Evolutionary conservation across 2,797 vertebrate genomes (phyloP).

Genomic region (Epinephelus malabaricus): DNA sequence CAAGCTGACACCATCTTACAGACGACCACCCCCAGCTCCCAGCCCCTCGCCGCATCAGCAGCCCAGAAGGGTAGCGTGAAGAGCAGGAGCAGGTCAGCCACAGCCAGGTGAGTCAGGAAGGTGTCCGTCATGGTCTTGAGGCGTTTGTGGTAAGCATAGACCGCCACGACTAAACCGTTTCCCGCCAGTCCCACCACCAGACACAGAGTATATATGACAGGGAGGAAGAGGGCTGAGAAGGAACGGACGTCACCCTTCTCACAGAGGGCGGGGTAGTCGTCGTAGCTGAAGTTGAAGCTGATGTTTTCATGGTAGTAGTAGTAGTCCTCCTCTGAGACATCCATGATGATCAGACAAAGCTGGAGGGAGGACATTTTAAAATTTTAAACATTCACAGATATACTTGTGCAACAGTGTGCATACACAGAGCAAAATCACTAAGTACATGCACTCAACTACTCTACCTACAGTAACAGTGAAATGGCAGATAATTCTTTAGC

Average conservation of each 20-base stretch:
- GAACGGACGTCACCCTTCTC: constrained; percentile 90
- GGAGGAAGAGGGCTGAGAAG: constrained; percentile 91
- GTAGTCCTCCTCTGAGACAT: constrained; percentile 54
- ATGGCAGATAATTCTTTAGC: not conserved
- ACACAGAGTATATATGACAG: constrained; percentile 87
- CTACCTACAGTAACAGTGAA: not conserved
- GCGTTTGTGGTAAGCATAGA: constrained; percentile 91
- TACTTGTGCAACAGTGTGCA: not conserved
- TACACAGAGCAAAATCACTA: not conserved
- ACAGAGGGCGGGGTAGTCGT: constrained; percentile 87
- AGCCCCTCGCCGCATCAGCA: constrained; percentile 88
- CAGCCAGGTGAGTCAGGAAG: constrained; percentile 93
- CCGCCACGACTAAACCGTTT: constrained; percentile 88
- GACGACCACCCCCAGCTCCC: constrained; percentile 88
- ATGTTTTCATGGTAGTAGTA: constrained; percentile 75
- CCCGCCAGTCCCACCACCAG: constrained; percentile 90
- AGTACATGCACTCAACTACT: too few relatives aligned
- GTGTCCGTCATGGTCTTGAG: constrained; percentile 89
- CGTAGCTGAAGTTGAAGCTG: constrained; percentile 79
- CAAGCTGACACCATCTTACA: constrained; percentile 91
- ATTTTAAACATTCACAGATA: not conserved
- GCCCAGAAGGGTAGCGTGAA: constrained; percentile 95
- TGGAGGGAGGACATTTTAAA: constrained; percentile 27
- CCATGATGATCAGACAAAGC: constrained; percentile 67
- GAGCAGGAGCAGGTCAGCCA: constrained; percentile 92